Percentiles rank a stretch among this genome's conserved stretches.
phyloP scores from a whole-genome alignment of 2,888 invertebrate species.

The Tetramorium bicarinatum region DNA sequence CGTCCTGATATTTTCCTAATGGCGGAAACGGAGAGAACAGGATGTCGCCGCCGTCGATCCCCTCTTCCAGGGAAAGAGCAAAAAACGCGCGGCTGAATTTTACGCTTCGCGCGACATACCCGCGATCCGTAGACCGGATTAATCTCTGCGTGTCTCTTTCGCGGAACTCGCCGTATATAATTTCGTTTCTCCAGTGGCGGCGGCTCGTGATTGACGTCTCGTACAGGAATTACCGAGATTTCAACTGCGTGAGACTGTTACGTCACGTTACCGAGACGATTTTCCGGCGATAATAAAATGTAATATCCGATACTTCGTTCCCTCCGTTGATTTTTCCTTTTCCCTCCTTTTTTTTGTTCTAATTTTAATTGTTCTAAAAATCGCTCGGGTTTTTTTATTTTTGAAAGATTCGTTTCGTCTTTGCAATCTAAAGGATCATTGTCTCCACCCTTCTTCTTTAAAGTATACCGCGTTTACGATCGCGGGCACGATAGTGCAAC shows the following conservation, averaged over 20 bases:
- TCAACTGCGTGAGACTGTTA: slow-evolving; percentile 7
- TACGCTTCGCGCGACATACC: neutral
- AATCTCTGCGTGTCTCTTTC: neutral
- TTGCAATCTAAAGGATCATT: neutral
- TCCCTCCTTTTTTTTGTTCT: neutral
- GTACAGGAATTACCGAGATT: neutral
- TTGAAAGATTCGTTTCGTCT: too few relatives aligned
- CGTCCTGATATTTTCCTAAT: neutral
- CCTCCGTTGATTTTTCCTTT: neutral
- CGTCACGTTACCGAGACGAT: neutral
- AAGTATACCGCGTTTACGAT: neutral
- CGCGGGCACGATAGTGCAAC: neutral
- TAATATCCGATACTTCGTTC: neutral
- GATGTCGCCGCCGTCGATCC: neutral
- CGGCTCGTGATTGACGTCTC: slow-evolving; percentile 20
- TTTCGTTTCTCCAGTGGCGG: neutral
- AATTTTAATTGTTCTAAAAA: too few relatives aligned
- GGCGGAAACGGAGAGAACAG: neutral
- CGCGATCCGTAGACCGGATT: slow-evolving; percentile 28
- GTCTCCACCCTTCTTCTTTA: neutral
- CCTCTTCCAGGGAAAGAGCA: neutral
- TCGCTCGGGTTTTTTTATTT: neutral
- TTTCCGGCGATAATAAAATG: slow-evolving; percentile 1
- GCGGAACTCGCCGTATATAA: slow-evolving; percentile 19
- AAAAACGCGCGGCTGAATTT: neutral